Base-by-base conservation (phyloP, 2,888 invertebrate genomes). In the Lysandra coridon region DNA sequence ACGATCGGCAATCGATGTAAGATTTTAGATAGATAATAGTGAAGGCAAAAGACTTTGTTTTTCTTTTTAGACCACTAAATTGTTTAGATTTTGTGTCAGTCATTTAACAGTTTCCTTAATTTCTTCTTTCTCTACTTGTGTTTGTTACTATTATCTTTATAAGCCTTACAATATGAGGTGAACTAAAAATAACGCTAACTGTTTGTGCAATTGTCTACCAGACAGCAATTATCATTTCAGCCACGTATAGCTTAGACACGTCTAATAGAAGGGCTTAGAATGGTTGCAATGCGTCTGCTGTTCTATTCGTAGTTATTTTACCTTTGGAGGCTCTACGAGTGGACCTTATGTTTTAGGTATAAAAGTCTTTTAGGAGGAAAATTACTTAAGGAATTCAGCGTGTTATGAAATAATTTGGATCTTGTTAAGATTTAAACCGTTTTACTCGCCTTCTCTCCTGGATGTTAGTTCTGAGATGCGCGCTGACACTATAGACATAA, bases 151-250 rank as follows among this genome's bases (percentile, higher is more conserved):
- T 44, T 6, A 4, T 53, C 0, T 53, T 14, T 4, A 53, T 53
- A 53, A 53, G 14, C 5, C 60, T 62, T n/a, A 62, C n/a, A 62
- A 23, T 62, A 62, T 62, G 7, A 64, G 3, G 64, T 64, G 23
- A 30, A 64, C 64, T 64, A 64, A 64, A 64, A 30, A 64, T 64
- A 64, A 64, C 64, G 30, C 64, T 64, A 64, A 64, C 64, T 30
- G 64, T 64, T 30, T 3, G 30, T 30, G 64, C 23, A 30, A 64
- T 64, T 64, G 1, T 64, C 12, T 64, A 74, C 74, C n/a, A 40
- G 74, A 74, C 74, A 40, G 10, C 73, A 12, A 73, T 74, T 74
- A 74, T 74, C n/a, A 74, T 74, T 74, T 74, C n/a, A 74, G 40
- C 74, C 74, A 74, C 74, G 74, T 74, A 74, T n/a, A 44, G 17